Conservation (phyloP, 2,797 vertebrate genomes). For the Sebastiscus albofasciatus region DNA sequence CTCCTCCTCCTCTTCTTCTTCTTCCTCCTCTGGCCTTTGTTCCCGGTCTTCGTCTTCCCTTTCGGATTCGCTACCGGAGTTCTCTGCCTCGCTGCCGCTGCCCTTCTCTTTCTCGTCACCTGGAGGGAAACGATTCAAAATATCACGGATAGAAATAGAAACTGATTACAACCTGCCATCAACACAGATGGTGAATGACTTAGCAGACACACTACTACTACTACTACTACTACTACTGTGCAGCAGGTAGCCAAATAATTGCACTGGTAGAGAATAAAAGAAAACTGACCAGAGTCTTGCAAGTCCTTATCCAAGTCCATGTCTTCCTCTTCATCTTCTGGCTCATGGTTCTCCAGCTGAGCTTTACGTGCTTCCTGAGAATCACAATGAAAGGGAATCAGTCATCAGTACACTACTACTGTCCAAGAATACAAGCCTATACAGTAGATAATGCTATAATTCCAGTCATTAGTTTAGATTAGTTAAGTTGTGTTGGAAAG, state of each 20-base stretch:
- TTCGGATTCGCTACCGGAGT: slow-evolving; percentile 84
- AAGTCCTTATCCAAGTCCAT: slow-evolving; percentile 88
- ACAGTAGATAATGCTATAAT: background rate
- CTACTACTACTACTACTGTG: background rate
- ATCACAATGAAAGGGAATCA: background rate
- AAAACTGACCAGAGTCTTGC: slow-evolving; percentile 87
- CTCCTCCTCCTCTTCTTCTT: slow-evolving; percentile 69
- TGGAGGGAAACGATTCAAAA: slow-evolving; percentile 40
- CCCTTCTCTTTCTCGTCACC: slow-evolving; percentile 90
- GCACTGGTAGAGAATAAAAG: background rate
- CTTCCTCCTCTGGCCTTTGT: slow-evolving; percentile 52
- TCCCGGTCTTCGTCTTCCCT: slow-evolving; percentile 82
- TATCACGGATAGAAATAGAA: background rate
- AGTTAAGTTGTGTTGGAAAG: background rate
- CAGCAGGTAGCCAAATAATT: background rate
- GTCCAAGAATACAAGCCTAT: background rate
- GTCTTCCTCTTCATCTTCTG: slow-evolving; percentile 95
- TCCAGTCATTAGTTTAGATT: background rate
- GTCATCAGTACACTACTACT: background rate
- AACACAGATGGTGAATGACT: background rate
- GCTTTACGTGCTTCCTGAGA: slow-evolving; percentile 92
- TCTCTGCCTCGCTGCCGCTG: slow-evolving; percentile 90
- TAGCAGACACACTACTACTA: background rate
- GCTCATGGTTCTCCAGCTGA: slow-evolving; percentile 97
- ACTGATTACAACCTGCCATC: background rate